Evolutionary conservation across 2,797 vertebrate species (phyloP).

Genomic region (Onychomys torridus): DNA sequence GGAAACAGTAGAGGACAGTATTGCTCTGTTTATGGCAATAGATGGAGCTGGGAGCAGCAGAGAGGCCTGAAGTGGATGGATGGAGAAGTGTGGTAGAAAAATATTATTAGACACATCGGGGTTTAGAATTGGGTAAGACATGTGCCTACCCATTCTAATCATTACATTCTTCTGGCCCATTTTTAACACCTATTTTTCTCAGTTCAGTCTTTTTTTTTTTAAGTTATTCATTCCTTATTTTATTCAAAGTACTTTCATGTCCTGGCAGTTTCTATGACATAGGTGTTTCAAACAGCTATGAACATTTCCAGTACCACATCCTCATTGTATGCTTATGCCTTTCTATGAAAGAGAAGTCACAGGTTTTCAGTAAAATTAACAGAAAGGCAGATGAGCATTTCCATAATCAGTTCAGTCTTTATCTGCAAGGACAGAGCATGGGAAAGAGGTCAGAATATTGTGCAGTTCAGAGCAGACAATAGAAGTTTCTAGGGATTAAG

Average conservation of each 20-base stretch:
- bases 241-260: background rate
- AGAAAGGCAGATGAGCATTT: background rate
- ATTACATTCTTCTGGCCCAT: background rate
- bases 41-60: background rate
- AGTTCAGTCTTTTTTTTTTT: background rate
- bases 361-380: background rate
- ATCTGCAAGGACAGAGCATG: background rate
- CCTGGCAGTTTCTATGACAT: background rate
- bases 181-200: background rate
- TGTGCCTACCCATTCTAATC: too few relatives aligned
- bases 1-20: background rate
- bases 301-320: background rate
- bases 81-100: background rate
- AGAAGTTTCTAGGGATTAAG: background rate
- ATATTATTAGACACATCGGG: background rate
- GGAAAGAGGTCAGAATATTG: background rate
- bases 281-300: background rate
- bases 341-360: background rate
- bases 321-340: background rate
- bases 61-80: background rate
- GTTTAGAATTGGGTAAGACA: background rate
- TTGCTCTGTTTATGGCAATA: background rate
- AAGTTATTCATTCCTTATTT: background rate
- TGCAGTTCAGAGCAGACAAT: background rate
- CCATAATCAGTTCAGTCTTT: background rate